Evolutionary conservation across 53 echinoderm and acorn worm genomes (phyloP).

Genomic region (Temnopleurus reevesii): DNA sequence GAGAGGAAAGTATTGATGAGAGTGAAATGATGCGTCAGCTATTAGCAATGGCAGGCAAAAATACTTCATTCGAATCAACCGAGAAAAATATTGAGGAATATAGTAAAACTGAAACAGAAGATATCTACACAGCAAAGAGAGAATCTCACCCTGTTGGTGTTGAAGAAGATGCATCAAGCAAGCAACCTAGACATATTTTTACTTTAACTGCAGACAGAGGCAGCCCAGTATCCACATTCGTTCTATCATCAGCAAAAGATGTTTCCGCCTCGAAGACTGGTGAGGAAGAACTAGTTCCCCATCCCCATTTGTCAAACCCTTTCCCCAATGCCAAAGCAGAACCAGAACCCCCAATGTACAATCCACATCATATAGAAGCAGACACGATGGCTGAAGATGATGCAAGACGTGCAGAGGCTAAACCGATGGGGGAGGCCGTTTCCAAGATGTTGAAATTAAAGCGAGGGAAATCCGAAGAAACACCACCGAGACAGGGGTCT

Average conservation of each 20-base stretch:
- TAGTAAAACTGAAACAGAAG: neutral
- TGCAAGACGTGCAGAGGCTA: neutral
- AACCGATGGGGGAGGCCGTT: conserved; percentile 10
- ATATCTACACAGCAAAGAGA: neutral
- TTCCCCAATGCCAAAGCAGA: neutral
- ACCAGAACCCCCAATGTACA: neutral
- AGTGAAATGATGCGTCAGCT: conserved; percentile 94
- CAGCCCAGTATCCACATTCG: conserved; percentile 41
- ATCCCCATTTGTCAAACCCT: neutral
- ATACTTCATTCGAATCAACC: neutral
- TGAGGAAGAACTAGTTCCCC: neutral
- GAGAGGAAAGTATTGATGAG: conserved; percentile 67
- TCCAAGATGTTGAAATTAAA: conserved; percentile 32
- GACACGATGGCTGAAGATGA: conserved; percentile 14
- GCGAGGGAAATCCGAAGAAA: conserved; percentile 53
- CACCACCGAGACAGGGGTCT: conserved; percentile 30
- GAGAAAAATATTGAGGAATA: neutral
- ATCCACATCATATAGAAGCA: conserved; percentile 40
- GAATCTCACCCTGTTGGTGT: neutral
- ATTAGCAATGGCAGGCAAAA: conserved; percentile 77
- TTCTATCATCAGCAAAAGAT: conserved; percentile 32
- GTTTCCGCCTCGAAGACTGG: neutral
- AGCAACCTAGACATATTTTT: conserved; percentile 24
- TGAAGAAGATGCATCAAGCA: neutral
- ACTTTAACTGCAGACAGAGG: conserved; percentile 49